Conservation (phyloP, 2,888 invertebrate genomes). For the Quadroppia sp. region DNA sequence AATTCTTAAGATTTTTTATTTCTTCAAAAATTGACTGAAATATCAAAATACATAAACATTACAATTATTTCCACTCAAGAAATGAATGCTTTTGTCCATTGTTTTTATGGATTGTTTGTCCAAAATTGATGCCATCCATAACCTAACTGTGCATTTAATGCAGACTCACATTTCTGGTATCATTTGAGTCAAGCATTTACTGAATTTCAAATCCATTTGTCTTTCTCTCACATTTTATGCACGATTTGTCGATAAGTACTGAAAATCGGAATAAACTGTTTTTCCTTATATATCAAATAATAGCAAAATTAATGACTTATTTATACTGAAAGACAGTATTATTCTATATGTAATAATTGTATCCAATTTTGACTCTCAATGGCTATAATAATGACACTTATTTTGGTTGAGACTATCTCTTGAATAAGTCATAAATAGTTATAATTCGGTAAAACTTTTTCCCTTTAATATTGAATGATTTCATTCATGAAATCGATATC, state of each 20-base stretch:
- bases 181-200: neutral
- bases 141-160: neutral
- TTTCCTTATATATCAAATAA: neutral
- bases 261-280: neutral
- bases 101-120: no score
- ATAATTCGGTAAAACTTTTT: no score
- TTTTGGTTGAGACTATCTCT: no score
- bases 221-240: conserved; percentile 24
- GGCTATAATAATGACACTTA: neutral
- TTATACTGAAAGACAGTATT: neutral
- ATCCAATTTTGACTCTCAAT: neutral
- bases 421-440: no score
- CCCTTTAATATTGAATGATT: no score
- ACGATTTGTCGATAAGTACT: conserved; percentile 29
- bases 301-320: conserved; percentile 2
- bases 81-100: no score
- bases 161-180: neutral
- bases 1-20: no score
- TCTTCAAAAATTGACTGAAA: no score
- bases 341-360: neutral
- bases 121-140: no score
- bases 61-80: no score
- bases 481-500: no score
- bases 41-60: no score
- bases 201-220: neutral